Conservation (phyloP, 2,888 invertebrate genomes). For the Gastrophysa polygoni region DNA sequence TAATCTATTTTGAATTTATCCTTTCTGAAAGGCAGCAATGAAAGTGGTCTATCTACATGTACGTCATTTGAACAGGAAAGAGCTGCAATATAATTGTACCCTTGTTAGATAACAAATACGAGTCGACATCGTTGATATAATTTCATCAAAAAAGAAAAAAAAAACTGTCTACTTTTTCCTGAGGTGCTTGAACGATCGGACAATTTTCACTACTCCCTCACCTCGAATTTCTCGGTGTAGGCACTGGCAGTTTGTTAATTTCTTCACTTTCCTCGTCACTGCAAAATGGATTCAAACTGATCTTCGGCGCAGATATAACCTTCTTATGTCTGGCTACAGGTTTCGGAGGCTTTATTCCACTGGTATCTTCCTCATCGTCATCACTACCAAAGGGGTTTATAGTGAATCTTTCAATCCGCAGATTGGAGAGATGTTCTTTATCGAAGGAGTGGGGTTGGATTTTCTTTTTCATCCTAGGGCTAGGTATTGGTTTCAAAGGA, state of each 20-base stretch:
- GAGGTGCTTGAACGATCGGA: too few relatives aligned
- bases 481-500: slow-evolving; percentile 19
- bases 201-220: slow-evolving; percentile 38
- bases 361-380: slow-evolving; percentile 39
- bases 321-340: slow-evolving; percentile 27
- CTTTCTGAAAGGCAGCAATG: too few relatives aligned
- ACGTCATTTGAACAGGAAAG: too few relatives aligned
- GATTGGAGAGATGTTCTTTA: slow-evolving; percentile 10
- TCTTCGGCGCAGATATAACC: slow-evolving; percentile 42
- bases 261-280: slow-evolving; percentile 68
- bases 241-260: slow-evolving; percentile 59
- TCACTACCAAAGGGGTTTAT: slow-evolving; percentile 69
- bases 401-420: slow-evolving; percentile 57
- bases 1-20: too few relatives aligned
- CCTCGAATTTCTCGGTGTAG: slow-evolving; percentile 60
- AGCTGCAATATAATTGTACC: too few relatives aligned
- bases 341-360: slow-evolving; percentile 13
- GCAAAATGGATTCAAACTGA: slow-evolving; percentile 70
- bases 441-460: slow-evolving; percentile 23
- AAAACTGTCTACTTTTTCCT: too few relatives aligned
- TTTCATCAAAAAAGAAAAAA: background rate
- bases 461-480: slow-evolving; percentile 22
- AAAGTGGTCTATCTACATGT: too few relatives aligned
- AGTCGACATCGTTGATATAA: background rate
- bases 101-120: too few relatives aligned